Evolutionary conservation across 2,888 invertebrate genomes (phyloP), one percentile per base, ranked within the genome.

Genomic region (Dynastes hyllus): DNA sequence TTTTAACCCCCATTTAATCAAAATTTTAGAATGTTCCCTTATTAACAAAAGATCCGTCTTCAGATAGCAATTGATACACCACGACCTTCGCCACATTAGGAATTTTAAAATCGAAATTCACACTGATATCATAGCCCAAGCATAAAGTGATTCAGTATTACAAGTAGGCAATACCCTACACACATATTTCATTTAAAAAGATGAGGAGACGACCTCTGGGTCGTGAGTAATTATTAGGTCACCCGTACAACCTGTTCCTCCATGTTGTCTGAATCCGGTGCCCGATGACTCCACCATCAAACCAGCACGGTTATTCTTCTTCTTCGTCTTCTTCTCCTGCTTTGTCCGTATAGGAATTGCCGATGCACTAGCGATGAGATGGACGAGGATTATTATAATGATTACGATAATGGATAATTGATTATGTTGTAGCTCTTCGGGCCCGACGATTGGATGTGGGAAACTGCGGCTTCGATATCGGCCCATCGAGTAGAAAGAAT

Each of bases 161-260:
- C 45, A 45, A 45, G 45, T 45, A 45, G 45, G 55, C 55, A 58
- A 58, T 58, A 58, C 22, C 22, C 55, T 11, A 11, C 16, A 2
- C 55, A 5, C 55, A 58, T 22, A 58, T 58, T 58, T 58, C 6
- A 58, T 58, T 58, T 22, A 58, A 58, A 51, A 58, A 58, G 4
- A 61, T 61, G 61, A 2, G 51, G 22, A 76, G 66, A 55, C 80
- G 80, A 81, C 81, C 81, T 81, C 81, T 81, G 77, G 53, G 77
- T 81, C 80, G 79, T 82, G 81, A 81, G 81, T 80, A 82, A 81
- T 79, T 80, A 80, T 82, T 81, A 80, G 80, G 81, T 82, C 82
- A 81, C 80, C 82, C 79, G 81, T 78, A 66, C 78, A 80, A 82
- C 80, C 81, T 81, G 80, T 79, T 81, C 78, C 77, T 63, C 79